Conservation (phyloP, 1,140 invertebrate genomes). For the Psilanteris sp. region DNA sequence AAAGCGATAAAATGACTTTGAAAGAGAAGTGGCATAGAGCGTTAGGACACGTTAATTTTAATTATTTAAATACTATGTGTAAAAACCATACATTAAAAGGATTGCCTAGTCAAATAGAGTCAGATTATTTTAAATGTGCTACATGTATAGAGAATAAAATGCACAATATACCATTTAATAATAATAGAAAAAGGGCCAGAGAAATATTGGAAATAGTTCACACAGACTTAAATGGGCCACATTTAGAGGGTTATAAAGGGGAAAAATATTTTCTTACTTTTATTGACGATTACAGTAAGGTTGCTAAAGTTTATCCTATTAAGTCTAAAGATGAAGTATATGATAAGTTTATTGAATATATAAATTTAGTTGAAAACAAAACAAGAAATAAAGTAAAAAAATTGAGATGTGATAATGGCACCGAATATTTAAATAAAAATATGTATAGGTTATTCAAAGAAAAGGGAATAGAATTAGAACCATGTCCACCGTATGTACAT, state of each 20-base stretch:
- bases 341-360: slow-evolving; percentile 11
- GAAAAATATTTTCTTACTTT: slow-evolving; percentile 46
- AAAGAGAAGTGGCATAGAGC: slow-evolving; percentile 58
- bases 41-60: slow-evolving; percentile 57
- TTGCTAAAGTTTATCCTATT: slow-evolving; percentile 17
- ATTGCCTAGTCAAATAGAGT: slow-evolving; percentile 38
- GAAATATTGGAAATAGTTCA: slow-evolving; percentile 42
- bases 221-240: slow-evolving; percentile 43
- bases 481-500: slow-evolving; percentile 43
- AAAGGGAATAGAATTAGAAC: slow-evolving; percentile 32
- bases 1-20: slow-evolving; percentile 13
- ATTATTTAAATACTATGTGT: slow-evolving; percentile 52
- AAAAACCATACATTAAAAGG: slow-evolving; percentile 31
- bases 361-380: slow-evolving; percentile 30
- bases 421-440: slow-evolving; percentile 35
- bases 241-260: slow-evolving; percentile 11
- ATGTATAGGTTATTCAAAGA: slow-evolving; percentile 32
- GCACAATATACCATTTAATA: slow-evolving; percentile 38
- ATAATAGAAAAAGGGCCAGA: slow-evolving; percentile 33
- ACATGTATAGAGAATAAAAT: slow-evolving; percentile 53
- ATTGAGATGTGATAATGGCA: slow-evolving; percentile 64
- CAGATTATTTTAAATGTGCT: slow-evolving; percentile 42
- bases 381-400: slow-evolving; percentile 58
- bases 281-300: slow-evolving; percentile 46
- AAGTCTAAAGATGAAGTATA: slow-evolving; percentile 18